These are phyloP conservation scores for Diglossa cyanea DNA, from an alignment of 2,797 vertebrate species.

Conservation along the genomic window DNA sequence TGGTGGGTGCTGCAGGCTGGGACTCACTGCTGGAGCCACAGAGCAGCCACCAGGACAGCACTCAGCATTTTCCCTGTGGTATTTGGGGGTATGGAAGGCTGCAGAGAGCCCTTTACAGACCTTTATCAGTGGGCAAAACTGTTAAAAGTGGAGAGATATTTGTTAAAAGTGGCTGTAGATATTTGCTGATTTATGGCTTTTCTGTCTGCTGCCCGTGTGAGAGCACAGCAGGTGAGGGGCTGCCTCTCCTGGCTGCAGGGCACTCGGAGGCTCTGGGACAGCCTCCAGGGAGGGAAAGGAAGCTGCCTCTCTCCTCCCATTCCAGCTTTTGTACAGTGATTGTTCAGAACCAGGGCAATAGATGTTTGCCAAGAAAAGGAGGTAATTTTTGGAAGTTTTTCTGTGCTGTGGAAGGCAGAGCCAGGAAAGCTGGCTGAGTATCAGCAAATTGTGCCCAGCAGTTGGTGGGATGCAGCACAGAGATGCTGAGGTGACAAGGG, in stretches of 20 bases:
- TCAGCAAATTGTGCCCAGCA: not conserved
- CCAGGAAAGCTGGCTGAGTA: not conserved
- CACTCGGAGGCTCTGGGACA: accelerated
- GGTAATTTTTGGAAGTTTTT: not conserved
- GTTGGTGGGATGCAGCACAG: not conserved
- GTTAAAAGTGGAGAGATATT: not conserved
- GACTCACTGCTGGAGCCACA: too few species aligned
- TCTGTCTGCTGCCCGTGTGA: not conserved
- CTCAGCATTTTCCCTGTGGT: not conserved
- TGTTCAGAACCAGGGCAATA: not conserved
- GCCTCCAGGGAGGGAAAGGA: not conserved
- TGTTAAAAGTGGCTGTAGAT: accelerated
- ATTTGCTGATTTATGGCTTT: not conserved
- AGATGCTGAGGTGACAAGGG: not conserved
- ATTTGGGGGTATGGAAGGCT: not conserved
- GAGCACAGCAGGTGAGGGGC: not conserved
- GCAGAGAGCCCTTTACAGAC: not conserved
- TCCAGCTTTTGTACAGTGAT: not conserved
- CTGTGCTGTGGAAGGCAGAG: not conserved
- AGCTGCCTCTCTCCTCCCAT: not conserved
- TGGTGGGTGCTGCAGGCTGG: not conserved
- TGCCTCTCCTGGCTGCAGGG: not conserved
- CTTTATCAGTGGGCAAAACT: not conserved
- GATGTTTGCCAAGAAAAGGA: not conserved
- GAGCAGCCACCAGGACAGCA: not conserved